Conservation (phyloP, 2,797 vertebrate genomes). For the Pipistrellus kuhlii region DNA sequence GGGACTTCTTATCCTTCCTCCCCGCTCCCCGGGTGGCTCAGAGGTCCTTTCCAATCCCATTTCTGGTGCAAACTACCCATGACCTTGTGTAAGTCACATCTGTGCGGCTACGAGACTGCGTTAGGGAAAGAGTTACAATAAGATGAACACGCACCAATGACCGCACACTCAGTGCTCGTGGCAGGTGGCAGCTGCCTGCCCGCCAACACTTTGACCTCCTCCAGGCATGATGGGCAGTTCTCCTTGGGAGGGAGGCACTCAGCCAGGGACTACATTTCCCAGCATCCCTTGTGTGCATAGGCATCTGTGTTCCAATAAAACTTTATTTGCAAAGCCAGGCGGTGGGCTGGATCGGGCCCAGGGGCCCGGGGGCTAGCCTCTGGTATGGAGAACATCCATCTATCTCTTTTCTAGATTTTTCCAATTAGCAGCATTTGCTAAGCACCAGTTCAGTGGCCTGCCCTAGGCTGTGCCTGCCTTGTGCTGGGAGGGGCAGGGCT, state of each 20-base stretch:
- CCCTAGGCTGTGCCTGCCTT: background rate
- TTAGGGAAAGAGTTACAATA: background rate
- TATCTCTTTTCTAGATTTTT: background rate
- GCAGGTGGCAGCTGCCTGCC: background rate
- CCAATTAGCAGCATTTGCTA: background rate
- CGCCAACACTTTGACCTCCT: background rate
- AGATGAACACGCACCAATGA: background rate
- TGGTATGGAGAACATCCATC: background rate
- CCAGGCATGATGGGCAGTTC: background rate
- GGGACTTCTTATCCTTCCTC: background rate
- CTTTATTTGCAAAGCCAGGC: constrained; percentile 1
- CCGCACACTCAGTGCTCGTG: background rate
- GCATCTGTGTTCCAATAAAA: constrained; percentile 29
- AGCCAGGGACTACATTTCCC: background rate
- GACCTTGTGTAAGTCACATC: background rate
- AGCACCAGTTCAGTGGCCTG: background rate
- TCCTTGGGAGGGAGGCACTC: background rate
- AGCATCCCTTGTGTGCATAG: background rate
- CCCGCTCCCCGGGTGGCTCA: background rate
- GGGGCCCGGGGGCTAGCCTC: background rate
- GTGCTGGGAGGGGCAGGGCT: background rate
- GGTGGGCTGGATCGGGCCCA: background rate
- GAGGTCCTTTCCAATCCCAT: background rate
- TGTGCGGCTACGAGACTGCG: background rate
- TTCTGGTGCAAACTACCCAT: background rate